Conservation (phyloP, 1,140 invertebrate species). For the Drosophila takahashii region DNA sequence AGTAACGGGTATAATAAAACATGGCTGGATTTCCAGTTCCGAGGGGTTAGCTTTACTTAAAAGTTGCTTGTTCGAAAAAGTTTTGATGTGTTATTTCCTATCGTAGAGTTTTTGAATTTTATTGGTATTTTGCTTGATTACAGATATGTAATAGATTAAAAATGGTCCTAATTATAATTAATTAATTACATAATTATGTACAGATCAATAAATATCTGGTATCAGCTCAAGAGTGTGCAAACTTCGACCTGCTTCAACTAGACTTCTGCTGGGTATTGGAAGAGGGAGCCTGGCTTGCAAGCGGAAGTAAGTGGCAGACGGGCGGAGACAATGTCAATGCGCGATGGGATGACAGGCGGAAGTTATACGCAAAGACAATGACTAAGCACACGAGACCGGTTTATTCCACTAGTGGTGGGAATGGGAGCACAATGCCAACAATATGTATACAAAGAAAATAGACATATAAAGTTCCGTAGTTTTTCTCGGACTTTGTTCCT, state of each 20-base stretch:
- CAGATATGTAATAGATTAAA: no score
- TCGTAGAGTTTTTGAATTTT: no score
- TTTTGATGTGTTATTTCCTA: no score
- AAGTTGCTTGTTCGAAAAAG: no score
- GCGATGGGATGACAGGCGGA: slow-evolving; percentile 61
- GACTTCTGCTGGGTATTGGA: neutral
- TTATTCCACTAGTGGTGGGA: neutral
- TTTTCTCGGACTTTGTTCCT: slow-evolving; percentile 6
- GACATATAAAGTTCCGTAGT: slow-evolving; percentile 63
- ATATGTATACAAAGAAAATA: slow-evolving; percentile 64
- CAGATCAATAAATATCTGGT: no score
- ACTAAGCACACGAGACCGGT: slow-evolving; percentile 56
- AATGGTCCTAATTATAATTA: no score
- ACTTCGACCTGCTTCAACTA: neutral
- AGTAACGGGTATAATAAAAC: no score
- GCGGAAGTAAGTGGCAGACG: neutral
- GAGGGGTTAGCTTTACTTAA: no score
- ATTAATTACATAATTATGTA: no score
- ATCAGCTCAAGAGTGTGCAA: neutral
- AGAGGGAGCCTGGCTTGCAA: neutral
- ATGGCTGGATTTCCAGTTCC: no score
- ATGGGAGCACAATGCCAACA: no score
- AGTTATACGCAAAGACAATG: slow-evolving; percentile 74
- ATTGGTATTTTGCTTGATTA: no score
- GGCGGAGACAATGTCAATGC: slow-evolving; percentile 56